Conservation (phyloP, 2,888 invertebrate genomes). For the Catocala sponsa region DNA sequence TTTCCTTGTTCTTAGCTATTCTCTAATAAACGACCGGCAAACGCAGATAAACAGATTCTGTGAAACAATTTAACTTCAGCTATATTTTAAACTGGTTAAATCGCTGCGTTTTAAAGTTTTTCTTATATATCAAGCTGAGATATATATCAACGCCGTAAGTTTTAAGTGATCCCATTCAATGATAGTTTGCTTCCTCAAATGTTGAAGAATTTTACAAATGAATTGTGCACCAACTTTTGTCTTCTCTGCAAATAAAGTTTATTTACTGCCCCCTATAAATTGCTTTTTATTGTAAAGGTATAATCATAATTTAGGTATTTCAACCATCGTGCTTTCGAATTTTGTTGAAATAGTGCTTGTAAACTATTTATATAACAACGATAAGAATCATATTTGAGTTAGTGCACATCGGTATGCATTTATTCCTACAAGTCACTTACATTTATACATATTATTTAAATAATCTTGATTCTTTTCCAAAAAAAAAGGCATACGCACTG, state of each 20-base stretch:
- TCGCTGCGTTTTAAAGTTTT: constrained; percentile 39
- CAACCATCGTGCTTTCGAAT: too few relatives aligned
- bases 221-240: constrained; percentile 6
- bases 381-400: too few relatives aligned
- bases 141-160: constrained; percentile 16
- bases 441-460: too few relatives aligned
- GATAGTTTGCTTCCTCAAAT: constrained; percentile 15
- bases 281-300: not conserved
- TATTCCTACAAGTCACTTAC: too few relatives aligned
- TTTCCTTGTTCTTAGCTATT: too few relatives aligned
- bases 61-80: constrained; percentile 57
- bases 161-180: constrained; percentile 12
- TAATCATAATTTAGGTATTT: not conserved
- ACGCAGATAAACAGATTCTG: constrained; percentile 28
- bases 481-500: too few relatives aligned
- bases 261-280: constrained; percentile 3
- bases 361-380: not conserved
- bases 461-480: too few relatives aligned
- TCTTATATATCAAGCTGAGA: constrained; percentile 34
- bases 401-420: too few relatives aligned
- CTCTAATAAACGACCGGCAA: too few relatives aligned
- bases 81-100: constrained; percentile 47
- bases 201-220: constrained; percentile 6
- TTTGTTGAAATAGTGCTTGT: too few relatives aligned
- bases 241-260: constrained; percentile 10